These are phyloP conservation scores for Bucorvus abyssinicus DNA, from an alignment of 2,797 vertebrate genomes.

Conservation along the genomic window DNA sequence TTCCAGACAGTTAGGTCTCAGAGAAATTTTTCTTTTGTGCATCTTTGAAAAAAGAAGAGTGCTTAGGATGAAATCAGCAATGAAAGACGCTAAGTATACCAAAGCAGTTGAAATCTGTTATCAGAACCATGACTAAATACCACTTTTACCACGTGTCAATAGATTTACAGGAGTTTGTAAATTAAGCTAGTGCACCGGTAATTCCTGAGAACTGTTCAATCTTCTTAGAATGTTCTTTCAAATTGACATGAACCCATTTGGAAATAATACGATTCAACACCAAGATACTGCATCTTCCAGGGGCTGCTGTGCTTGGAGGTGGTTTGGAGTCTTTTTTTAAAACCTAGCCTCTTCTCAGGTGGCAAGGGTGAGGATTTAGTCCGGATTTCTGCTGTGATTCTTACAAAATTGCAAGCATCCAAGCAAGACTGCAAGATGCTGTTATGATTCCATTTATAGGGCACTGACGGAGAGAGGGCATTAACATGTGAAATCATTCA, in stretches of 20 bases:
- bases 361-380: background rate
- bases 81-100: background rate
- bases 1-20: background rate
- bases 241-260: background rate
- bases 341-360: background rate
- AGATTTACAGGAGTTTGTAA: constrained; percentile 5
- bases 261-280: background rate
- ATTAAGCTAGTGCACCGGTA: background rate
- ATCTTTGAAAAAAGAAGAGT: background rate
- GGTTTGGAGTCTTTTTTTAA: background rate
- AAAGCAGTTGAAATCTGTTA: background rate
- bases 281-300: background rate
- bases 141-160: background rate
- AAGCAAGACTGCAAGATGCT: background rate
- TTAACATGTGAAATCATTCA: constrained; percentile 22
- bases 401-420: background rate
- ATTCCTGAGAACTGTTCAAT: background rate
- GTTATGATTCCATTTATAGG: constrained; percentile 3
- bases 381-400: background rate
- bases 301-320: background rate
- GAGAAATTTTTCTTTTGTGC: background rate
- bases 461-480: background rate
- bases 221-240: background rate
- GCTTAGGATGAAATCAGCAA: background rate
- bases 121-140: background rate